Conservation (phyloP, 2,888 invertebrate genomes). For the Torymus tubicola region DNA sequence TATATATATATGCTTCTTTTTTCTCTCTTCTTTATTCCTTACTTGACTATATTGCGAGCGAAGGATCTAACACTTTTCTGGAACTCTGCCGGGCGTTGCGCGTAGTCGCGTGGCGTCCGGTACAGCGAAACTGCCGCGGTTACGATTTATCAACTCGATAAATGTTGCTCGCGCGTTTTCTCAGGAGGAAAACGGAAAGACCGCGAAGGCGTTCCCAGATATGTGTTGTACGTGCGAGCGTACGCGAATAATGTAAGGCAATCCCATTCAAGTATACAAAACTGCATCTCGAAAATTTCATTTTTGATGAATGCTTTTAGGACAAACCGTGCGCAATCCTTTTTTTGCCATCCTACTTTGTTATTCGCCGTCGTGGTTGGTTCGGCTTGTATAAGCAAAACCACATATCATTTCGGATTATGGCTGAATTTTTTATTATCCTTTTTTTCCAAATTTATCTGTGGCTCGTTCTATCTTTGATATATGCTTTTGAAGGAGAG, state of each 20-base stretch:
- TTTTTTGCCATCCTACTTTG: neutral
- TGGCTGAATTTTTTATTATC: too few relatives aligned
- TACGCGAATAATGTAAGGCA: constrained; percentile 18
- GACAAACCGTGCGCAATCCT: neutral
- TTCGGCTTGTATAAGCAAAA: too few relatives aligned
- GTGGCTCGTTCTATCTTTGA: too few relatives aligned
- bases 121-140: constrained; percentile 17
- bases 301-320: constrained; percentile 30
- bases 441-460: too few relatives aligned
- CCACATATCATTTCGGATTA: too few relatives aligned
- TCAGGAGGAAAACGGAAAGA: too few relatives aligned
- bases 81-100: constrained; percentile 13
- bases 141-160: constrained; percentile 38
- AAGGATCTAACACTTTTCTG: constrained; percentile 15
- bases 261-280: constrained; percentile 19
- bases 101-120: constrained; percentile 28
- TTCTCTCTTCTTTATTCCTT: neutral
- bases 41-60: neutral
- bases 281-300: constrained; percentile 21
- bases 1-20: neutral
- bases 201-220: neutral
- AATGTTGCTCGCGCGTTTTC: constrained; percentile 14
- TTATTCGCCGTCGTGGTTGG: neutral
- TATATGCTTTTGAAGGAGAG: too few relatives aligned
- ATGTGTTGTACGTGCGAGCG: neutral